Conservation (phyloP, 1,140 invertebrate genomes). For the Heliothis subflexa region DNA sequence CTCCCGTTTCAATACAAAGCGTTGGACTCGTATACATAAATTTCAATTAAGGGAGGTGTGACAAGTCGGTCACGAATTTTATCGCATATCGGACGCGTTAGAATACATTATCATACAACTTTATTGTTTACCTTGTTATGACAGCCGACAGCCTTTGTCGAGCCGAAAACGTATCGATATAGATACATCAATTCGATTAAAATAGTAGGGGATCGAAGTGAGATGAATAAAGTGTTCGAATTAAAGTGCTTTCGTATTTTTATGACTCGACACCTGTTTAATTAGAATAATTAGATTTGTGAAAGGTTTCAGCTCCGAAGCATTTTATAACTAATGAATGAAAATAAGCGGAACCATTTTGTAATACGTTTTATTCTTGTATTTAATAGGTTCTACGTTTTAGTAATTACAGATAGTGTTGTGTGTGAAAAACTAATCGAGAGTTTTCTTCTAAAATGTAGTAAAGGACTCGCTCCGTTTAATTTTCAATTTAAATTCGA, state of each 20-base stretch:
- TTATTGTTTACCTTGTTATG: conserved; percentile 60
- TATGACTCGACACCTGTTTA: conserved; percentile 23
- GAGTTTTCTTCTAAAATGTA: conserved; percentile 16
- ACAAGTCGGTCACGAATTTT: conserved; percentile 65
- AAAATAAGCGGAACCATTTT: conserved; percentile 30
- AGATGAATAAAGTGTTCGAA: conserved; percentile 16
- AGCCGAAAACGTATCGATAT: conserved; percentile 56
- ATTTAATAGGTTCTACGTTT: conserved; percentile 25
- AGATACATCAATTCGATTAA: conserved; percentile 11
- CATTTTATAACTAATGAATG: conserved; percentile 33
- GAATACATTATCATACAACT: conserved; percentile 54
- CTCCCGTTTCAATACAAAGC: conserved; percentile 54
- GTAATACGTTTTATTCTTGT: conserved; percentile 19
- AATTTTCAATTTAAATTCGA: conserved; percentile 38
- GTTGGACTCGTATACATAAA: conserved; percentile 68
- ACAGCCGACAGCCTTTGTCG: conserved; percentile 48
- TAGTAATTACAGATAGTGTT: conserved; percentile 20
- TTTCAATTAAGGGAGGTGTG: conserved; percentile 77
- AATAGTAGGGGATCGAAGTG: conserved; percentile 20
- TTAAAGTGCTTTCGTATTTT: conserved; percentile 23
- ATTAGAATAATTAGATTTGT: conserved; percentile 37
- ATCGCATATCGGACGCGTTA: conserved; percentile 57
- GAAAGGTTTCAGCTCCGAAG: conserved; percentile 21
- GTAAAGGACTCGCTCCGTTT: conserved; percentile 20
- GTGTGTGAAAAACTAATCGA: conserved; percentile 8